These are phyloP conservation scores for Cololabis saira DNA, from an alignment of 2,113 vertebrate genomes.

Conservation along the genomic window DNA sequence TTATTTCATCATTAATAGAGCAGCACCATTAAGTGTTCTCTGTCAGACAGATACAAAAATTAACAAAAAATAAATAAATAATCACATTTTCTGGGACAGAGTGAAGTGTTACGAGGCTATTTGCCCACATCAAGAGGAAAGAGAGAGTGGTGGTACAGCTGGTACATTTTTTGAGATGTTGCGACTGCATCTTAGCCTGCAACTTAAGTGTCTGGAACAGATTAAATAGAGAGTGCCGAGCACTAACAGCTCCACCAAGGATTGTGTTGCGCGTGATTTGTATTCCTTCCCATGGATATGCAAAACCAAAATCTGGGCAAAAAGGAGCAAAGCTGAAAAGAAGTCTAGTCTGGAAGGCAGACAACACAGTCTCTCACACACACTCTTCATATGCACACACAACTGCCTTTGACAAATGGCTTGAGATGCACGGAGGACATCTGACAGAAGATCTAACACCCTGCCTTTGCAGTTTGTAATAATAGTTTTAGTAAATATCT, in stretches of 20 bases:
- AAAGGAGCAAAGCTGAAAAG: slow-evolving; percentile 36
- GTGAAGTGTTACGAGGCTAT: not conserved
- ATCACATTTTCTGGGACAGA: slow-evolving; percentile 16
- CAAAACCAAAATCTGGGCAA: slow-evolving; percentile 33
- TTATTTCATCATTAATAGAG: slow-evolving; percentile 54
- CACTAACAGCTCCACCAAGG: slow-evolving; percentile 17
- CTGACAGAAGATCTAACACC: slow-evolving; percentile 42
- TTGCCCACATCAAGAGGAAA: not conserved
- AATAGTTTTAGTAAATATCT: not conserved
- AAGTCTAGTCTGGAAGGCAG: slow-evolving; percentile 21
- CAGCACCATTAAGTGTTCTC: slow-evolving; percentile 43
- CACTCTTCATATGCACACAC: not conserved
- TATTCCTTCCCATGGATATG: slow-evolving; percentile 47
- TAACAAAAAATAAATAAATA: not conserved
- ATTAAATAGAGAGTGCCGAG: slow-evolving; percentile 29
- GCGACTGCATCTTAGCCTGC: slow-evolving; percentile 15
- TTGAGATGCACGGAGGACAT: slow-evolving; percentile 45
- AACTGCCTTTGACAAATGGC: slow-evolving; percentile 42
- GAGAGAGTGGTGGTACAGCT: slow-evolving; percentile 1
- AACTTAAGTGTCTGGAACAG: slow-evolving; percentile 29
- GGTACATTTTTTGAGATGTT: slow-evolving; percentile 2
- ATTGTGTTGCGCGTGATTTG: slow-evolving; percentile 43
- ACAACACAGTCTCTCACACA: slow-evolving; percentile 1
- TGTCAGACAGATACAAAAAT: slow-evolving; percentile 39
- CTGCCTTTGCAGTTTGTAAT: not conserved